Base-by-base conservation (phyloP, 1,140 invertebrate genomes). In the Heterodera carotae region DNA sequence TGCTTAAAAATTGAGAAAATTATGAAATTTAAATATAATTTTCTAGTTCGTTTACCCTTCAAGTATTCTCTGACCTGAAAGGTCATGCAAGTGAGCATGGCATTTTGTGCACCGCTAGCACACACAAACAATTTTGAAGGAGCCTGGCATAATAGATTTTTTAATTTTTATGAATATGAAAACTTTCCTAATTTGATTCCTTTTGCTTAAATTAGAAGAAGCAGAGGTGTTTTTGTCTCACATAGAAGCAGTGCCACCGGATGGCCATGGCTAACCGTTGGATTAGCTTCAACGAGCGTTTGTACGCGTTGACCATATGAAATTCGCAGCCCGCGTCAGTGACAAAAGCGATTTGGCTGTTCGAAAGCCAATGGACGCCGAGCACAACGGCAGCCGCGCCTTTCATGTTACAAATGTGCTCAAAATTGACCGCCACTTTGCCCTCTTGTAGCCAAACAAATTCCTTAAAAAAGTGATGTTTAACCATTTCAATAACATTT, bases 271-370 rank as follows among this genome's bases (percentile, higher is more conserved):
- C 53, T 22, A 74, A 62, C 43, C 27, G 43, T n/a, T 74, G 43
- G 56, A 64, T 34, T 12, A 62, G 10, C 15, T 74, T 74, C 27
- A 74, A 34, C 25, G 53, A n/a, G 25, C 64, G 59, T 10, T 39
- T 34, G 36, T 74, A 56, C n/a, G 39, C 25, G n/a, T 74, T 64
- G 5, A 74, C 59, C 36, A n/a, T 66, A 25, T 36, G 64, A 34
- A 74, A 74, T 27, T 74, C 72, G 64, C 59, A 36, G n/a, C 72
- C 72, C 27, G 27, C 25, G 7, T 74, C 72, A 7, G 43, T 62
- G 15, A 59, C 27, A 1, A 74, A 43, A 27, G 56, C 72, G 15
- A 74, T 15, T 74, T 74, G 72, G n/a, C 25, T 2, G 27, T 56
- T 56, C 12, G 56, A 15, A 12, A 74, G 27, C 43, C 43, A 74